Percentiles rank a stretch among this genome's conserved stretches.
phyloP scores from a whole-genome alignment of 2,113 vertebrate species.

The Corythoichthys haematopterus region DNA sequence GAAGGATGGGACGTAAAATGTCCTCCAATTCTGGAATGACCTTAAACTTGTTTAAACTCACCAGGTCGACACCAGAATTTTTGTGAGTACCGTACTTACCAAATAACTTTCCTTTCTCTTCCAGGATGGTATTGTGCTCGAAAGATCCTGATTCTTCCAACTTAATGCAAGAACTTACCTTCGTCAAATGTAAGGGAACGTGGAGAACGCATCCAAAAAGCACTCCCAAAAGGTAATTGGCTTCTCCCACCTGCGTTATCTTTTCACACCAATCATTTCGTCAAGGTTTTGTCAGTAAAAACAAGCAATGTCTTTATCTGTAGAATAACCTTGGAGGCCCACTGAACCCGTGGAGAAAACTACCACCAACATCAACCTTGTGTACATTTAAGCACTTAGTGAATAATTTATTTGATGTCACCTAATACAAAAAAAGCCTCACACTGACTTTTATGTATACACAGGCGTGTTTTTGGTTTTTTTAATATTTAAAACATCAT shows the following conservation, averaged over 20 bases:
- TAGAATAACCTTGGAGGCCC: conserved; percentile 50
- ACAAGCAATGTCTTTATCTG: conserved; percentile 5
- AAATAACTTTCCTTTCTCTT: not conserved
- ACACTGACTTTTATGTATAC: conserved; percentile 34
- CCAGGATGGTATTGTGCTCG: conserved; percentile 67
- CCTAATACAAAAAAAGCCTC: conserved; percentile 14
- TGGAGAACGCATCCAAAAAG: conserved; percentile 42
- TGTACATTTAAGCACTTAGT: conserved; percentile 41
- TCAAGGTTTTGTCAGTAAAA: conserved; percentile 10
- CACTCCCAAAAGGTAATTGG: not conserved
- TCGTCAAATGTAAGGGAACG: conserved; percentile 66
- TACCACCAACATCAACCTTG: not conserved
- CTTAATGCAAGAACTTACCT: conserved; percentile 56
- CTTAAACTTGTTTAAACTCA: too few species aligned
- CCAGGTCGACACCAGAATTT: too few species aligned
- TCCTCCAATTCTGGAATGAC: too few species aligned
- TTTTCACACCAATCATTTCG: not conserved
- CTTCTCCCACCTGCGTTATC: not conserved
- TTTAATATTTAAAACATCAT: conserved; percentile 32
- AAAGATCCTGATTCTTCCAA: conserved; percentile 46
- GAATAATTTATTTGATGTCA: conserved; percentile 48
- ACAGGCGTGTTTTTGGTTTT: conserved; percentile 17
- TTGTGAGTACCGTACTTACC: too few species aligned
- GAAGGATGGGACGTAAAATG: too few species aligned
- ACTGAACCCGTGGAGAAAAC: conserved; percentile 28